These are phyloP conservation scores for Chaenodraco wilsoni DNA, from an alignment of 2,797 vertebrate genomes.

Conservation along the genomic window DNA sequence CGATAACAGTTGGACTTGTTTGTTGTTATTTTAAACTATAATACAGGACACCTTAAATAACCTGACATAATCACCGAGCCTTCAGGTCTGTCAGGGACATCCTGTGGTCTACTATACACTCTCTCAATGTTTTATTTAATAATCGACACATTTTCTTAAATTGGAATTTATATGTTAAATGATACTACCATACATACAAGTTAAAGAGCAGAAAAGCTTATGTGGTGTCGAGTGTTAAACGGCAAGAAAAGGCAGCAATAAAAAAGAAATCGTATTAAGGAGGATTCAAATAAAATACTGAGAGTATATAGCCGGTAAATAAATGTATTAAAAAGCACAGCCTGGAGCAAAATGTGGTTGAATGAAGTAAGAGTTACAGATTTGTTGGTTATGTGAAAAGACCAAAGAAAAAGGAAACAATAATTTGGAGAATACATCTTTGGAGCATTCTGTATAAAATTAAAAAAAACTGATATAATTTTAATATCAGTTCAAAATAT, in stretches of 20 bases:
- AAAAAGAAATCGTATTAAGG: constrained; percentile 29
- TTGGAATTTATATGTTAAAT: constrained; percentile 29
- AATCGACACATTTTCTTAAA: constrained; percentile 21
- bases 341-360: constrained; percentile 38
- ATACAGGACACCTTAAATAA: constrained; percentile 69
- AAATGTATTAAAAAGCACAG: constrained; percentile 42
- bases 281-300: constrained; percentile 37
- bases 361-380: constrained; percentile 35
- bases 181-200: constrained; percentile 9
- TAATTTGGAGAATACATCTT: constrained; percentile 17
- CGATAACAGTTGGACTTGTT: constrained; percentile 73
- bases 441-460: constrained; percentile 17
- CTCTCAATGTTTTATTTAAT: constrained; percentile 48
- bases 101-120: constrained; percentile 56
- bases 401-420: constrained; percentile 4
- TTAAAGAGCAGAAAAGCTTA: constrained; percentile 26
- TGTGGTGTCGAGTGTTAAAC: constrained; percentile 19
- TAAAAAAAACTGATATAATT: constrained; percentile 28
- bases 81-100: constrained; percentile 57
- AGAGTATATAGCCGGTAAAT: constrained; percentile 26
- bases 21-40: constrained; percentile 72
- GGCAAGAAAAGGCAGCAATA: constrained; percentile 9
- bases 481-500: constrained; percentile 37
- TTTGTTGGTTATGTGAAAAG: constrained; percentile 10
- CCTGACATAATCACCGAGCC: constrained; percentile 55